phyloP scores from a whole-genome alignment of 2,888 invertebrate species.

The Drosophila villosipedis region DNA sequence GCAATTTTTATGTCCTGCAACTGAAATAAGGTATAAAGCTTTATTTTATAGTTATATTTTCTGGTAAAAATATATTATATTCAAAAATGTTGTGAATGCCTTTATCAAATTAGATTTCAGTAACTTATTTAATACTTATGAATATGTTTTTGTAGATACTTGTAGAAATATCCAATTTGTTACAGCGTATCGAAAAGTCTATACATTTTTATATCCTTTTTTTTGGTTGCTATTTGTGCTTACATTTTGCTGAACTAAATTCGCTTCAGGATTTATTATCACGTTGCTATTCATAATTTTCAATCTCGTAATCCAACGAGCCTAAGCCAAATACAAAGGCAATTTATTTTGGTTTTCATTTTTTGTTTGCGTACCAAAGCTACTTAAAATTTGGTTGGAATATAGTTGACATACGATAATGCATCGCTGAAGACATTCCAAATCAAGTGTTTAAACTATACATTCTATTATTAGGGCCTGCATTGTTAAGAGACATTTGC shows the following conservation, averaged over 20 bases:
- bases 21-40: neutral
- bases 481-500: neutral
- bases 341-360: neutral
- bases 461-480: neutral
- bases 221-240: neutral
- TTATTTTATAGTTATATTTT: no score
- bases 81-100: neutral
- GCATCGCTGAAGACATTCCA: neutral
- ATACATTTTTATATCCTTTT: neutral
- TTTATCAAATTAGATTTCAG: neutral
- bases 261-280: slow-evolving; percentile 30
- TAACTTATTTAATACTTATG: neutral
- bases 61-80: neutral
- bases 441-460: neutral
- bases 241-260: slow-evolving; percentile 3
- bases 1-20: neutral
- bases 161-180: neutral
- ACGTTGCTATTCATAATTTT: slow-evolving; percentile 36
- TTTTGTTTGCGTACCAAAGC: neutral
- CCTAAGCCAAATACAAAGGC: slow-evolving; percentile 9
- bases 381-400: neutral
- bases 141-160: neutral
- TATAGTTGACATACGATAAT: neutral
- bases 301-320: slow-evolving; percentile 31
- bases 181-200: slow-evolving; percentile 18